These are phyloP conservation scores for Antechinus stuartii DNA, from an alignment of 2,113 vertebrate species.

Conservation along the genomic window DNA sequence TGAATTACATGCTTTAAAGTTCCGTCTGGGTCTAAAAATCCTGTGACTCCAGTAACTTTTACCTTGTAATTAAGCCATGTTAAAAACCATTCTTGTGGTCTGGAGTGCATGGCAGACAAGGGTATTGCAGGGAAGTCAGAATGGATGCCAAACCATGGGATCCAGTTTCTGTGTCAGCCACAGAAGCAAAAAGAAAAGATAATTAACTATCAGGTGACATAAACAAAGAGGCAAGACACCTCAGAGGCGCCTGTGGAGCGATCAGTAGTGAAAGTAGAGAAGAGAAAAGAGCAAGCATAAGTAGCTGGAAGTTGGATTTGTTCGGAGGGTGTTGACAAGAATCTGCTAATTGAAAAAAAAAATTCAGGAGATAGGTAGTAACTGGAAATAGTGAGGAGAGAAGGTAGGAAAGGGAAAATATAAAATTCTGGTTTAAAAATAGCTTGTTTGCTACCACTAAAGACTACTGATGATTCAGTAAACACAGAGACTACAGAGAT, in stretches of 20 bases:
- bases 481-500: not conserved
- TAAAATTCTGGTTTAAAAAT: not conserved
- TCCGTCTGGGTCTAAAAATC: not conserved
- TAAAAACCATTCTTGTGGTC: not conserved
- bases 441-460: not conserved
- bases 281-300: not conserved
- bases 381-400: not conserved
- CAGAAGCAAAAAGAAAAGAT: not conserved
- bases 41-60: not conserved
- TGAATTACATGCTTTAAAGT: not conserved
- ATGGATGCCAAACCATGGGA: not conserved
- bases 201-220: not conserved
- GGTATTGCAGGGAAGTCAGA: not conserved
- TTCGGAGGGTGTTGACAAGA: not conserved
- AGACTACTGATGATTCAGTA: not conserved
- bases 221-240: not conserved
- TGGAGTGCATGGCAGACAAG: not conserved
- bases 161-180: not conserved
- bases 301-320: not conserved
- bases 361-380: not conserved
- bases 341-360: not conserved
- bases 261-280: not conserved
- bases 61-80: not conserved
- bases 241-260: not conserved
- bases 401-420: not conserved